These are phyloP conservation scores for Anoplopoma fimbria DNA, from an alignment of 2,113 vertebrate species.

Conservation along the genomic window DNA sequence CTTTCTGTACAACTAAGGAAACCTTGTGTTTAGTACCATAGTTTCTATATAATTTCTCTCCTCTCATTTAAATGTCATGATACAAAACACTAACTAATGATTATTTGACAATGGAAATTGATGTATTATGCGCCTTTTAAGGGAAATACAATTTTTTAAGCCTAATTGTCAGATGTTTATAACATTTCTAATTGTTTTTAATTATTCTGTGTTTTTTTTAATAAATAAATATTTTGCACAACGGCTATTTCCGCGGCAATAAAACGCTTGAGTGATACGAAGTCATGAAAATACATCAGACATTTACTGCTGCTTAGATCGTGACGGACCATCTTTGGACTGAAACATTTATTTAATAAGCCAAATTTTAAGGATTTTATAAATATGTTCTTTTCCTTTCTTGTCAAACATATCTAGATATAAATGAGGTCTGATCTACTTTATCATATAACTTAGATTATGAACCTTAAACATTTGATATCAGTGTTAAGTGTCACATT, in stretches of 20 bases:
- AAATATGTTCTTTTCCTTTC: background rate
- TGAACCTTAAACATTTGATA: background rate
- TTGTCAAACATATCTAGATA: background rate
- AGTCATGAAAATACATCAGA: background rate
- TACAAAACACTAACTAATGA: no score
- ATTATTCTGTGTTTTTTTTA: background rate
- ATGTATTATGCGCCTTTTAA: background rate
- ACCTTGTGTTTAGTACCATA: background rate
- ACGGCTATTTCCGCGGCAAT: no score
- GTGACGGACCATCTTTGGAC: no score
- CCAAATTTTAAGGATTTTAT: background rate
- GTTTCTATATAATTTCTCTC: no score
- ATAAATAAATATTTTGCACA: background rate
- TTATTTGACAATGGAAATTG: no score
- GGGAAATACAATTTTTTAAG: background rate
- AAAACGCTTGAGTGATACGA: no score
- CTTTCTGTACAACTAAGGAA: background rate
- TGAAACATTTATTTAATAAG: no score
- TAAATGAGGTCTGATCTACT: background rate
- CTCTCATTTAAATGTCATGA: no score
- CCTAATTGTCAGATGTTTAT: background rate
- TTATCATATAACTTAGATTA: background rate
- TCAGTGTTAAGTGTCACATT: background rate
- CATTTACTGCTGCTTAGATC: no score
- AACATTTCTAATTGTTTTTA: background rate